Percentiles rank a stretch among this genome's conserved stretches.
phyloP scores from a whole-genome alignment of 2,888 invertebrate species.

The Anagyrus pseudococci region DNA sequence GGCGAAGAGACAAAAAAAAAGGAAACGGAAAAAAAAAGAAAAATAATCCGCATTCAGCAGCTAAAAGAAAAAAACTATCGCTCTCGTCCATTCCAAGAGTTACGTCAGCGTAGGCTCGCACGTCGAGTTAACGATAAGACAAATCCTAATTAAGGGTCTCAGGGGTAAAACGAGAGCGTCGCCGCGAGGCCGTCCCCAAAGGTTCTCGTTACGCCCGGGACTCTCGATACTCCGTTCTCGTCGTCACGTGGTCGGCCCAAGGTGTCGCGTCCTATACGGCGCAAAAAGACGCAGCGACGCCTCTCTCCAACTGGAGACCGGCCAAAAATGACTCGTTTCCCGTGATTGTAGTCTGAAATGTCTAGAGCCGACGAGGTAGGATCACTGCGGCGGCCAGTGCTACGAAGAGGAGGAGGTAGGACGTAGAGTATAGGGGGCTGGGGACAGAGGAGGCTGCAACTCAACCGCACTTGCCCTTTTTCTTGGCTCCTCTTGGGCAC shows the following conservation, averaged over 20 bases:
- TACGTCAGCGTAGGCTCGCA: neutral
- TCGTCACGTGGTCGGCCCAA: no score
- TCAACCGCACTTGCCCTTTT: neutral
- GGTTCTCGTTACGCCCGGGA: no score
- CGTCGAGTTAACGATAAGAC: constrained; percentile 27
- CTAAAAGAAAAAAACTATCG: constrained; percentile 1
- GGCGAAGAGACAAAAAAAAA: constrained; percentile 2
- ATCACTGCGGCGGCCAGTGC: constrained; percentile 2
- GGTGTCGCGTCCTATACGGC: no score
- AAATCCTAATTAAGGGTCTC: constrained; percentile 38
- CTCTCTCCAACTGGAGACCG: constrained; percentile 32
- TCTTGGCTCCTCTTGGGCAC: constrained; percentile 4
- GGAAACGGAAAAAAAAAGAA: neutral
- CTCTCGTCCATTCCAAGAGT: no score
- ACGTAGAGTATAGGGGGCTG: no score
- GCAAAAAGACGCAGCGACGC: no score
- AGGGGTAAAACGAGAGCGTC: constrained; percentile 20
- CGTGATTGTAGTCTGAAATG: constrained; percentile 39
- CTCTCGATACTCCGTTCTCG: no score
- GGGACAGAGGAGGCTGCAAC: neutral
- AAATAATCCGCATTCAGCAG: neutral
- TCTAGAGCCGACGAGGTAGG: constrained; percentile 5
- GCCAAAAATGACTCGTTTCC: constrained; percentile 40
- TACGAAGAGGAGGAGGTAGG: no score
- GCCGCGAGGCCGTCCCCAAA: no score